Evolutionary conservation across 2,888 invertebrate genomes (phyloP).

Genomic region (Ametastegia equiseti): DNA sequence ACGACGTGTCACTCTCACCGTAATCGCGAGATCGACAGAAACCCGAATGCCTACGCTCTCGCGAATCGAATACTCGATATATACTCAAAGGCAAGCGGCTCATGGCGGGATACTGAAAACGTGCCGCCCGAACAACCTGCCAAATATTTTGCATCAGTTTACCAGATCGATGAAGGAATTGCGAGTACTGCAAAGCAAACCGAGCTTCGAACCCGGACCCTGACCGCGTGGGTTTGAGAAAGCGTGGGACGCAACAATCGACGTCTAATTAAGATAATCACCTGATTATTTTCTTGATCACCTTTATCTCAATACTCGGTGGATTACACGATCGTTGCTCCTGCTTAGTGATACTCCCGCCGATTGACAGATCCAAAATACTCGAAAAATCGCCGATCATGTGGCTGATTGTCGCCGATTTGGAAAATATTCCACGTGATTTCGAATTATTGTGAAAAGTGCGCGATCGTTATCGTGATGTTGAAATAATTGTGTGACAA

Average conservation of each 20-base stretch:
- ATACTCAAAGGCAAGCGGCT: not conserved
- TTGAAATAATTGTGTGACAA: not conserved
- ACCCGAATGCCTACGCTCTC: constrained; percentile 38
- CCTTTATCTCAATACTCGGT: not conserved
- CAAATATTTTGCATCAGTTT: constrained; percentile 35
- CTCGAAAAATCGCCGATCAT: not conserved
- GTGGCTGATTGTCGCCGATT: not conserved
- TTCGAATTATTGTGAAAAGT: not conserved
- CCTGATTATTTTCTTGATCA: constrained; percentile 62
- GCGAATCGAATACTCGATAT: constrained; percentile 1
- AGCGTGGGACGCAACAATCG: constrained; percentile 72
- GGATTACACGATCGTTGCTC: constrained; percentile 12
- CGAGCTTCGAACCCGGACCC: constrained; percentile 45
- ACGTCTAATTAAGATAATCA: constrained; percentile 73
- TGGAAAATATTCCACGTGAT: not conserved
- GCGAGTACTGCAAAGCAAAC: no score
- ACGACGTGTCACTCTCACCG: constrained; percentile 41
- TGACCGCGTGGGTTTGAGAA: constrained; percentile 37
- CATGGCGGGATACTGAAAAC: not conserved
- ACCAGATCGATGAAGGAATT: constrained; percentile 5
- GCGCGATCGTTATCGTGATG: not conserved
- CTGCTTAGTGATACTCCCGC: not conserved
- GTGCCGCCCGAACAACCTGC: constrained; percentile 14
- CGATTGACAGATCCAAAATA: constrained; percentile 6
- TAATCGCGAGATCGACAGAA: constrained; percentile 37